Conservation (phyloP, 2,888 invertebrate species). For the Eudasyphora cyanicolor region DNA sequence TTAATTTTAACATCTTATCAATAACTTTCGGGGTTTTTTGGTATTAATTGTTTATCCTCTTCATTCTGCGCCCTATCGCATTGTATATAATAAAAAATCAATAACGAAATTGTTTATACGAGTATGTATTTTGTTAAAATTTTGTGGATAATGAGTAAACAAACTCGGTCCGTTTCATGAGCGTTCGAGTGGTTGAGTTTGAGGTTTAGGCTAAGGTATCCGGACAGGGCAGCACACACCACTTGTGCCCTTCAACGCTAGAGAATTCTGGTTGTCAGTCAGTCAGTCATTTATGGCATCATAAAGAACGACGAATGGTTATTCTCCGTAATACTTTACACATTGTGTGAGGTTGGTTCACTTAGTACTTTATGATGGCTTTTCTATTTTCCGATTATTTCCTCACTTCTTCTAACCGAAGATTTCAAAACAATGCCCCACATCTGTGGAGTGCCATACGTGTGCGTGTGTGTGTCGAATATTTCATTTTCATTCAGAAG, state of each 20-base stretch:
- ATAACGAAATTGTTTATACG: slow-evolving; percentile 38
- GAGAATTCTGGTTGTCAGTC: background rate
- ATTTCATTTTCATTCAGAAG: background rate
- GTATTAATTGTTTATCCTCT: slow-evolving; percentile 38
- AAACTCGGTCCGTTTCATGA: slow-evolving; percentile 21
- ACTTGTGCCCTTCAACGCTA: background rate
- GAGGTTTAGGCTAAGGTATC: slow-evolving; percentile 7
- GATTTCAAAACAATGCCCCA: background rate
- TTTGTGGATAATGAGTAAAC: slow-evolving; percentile 41
- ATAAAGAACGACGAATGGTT: background rate
- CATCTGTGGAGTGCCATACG: slow-evolving; percentile 9
- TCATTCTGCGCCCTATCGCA: background rate
- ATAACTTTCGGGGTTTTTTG: slow-evolving; percentile 26
- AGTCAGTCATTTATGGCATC: slow-evolving; percentile 21
- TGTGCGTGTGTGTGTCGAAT: background rate
- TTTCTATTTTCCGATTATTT: slow-evolving; percentile 11
- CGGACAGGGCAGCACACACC: background rate
- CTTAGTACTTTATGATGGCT: slow-evolving; percentile 19
- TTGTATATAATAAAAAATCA: slow-evolving; percentile 34
- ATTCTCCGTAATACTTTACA: background rate
- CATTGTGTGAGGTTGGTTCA: slow-evolving; percentile 21
- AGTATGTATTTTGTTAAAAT: slow-evolving; percentile 42
- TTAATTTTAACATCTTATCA: slow-evolving; percentile 57
- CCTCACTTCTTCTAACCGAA: background rate
- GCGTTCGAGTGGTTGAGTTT: background rate